A percentile compares a stretch with the other conserved stretches of the same genome.
phyloP scores from a whole-genome alignment of 1,140 invertebrate genomes.

The Achatina immaculata region DNA sequence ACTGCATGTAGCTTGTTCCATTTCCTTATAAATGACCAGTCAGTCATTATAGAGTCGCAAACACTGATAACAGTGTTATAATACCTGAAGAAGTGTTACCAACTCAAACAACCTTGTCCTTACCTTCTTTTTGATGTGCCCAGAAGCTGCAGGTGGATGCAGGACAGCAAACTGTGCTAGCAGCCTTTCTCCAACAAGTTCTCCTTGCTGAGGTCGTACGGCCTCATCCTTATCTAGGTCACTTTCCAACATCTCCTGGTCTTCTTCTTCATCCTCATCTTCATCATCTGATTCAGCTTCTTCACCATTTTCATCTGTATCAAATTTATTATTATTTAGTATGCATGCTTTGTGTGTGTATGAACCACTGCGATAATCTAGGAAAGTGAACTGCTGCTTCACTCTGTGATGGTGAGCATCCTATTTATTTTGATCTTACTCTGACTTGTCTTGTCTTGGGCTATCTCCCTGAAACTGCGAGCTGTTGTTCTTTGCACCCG shows the following conservation, averaged over 20 bases:
- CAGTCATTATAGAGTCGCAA: too few species aligned
- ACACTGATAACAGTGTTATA: too few species aligned
- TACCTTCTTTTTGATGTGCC: conserved; percentile 49
- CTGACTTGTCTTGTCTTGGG: too few species aligned
- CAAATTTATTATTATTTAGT: background rate
- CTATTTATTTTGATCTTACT: too few species aligned
- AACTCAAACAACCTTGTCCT: too few species aligned
- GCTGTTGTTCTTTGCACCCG: too few species aligned
- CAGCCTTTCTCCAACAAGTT: conserved; percentile 71
- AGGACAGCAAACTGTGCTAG: conserved; percentile 66
- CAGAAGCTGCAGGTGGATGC: conserved; percentile 29
- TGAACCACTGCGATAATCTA: background rate
- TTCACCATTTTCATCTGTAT: conserved; percentile 44
- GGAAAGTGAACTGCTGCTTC: too few species aligned
- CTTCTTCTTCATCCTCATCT: conserved; percentile 62
- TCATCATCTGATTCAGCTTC: conserved; percentile 47
- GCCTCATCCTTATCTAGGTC: conserved; percentile 74
- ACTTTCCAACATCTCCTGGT: conserved; percentile 73
- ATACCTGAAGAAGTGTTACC: too few species aligned
- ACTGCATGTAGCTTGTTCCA: too few species aligned
- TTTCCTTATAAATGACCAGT: too few species aligned
- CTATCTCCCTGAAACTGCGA: too few species aligned
- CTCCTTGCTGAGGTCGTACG: conserved; percentile 65
- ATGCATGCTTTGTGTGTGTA: background rate
- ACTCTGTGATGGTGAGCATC: too few species aligned